Evolutionary conservation across 2,113 vertebrate species (phyloP).

Genomic region (Aspidoscelis tigris): DNA sequence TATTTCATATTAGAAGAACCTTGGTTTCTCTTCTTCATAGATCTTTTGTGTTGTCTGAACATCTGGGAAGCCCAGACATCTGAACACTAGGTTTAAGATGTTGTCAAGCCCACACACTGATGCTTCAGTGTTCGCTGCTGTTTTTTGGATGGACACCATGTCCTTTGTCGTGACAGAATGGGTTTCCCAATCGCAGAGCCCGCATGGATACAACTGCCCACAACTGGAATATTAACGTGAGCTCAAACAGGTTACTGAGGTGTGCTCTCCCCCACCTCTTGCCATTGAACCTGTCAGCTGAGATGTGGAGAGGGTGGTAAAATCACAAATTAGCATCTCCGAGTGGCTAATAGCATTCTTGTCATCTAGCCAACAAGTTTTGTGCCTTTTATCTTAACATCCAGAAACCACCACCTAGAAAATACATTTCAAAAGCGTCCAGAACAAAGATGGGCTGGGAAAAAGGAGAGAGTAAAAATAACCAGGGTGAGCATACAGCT

Average conservation of each 20-base stretch:
- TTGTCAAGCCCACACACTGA: too few relatives aligned
- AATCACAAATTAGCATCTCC: too few relatives aligned
- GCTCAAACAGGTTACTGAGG: too few relatives aligned
- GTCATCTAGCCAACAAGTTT: not conserved
- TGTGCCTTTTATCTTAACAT: not conserved
- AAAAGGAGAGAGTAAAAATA: not conserved
- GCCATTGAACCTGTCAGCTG: too few relatives aligned
- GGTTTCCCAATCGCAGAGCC: not conserved
- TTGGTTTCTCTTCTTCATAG: too few relatives aligned
- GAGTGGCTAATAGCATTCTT: not conserved
- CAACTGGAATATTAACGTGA: not conserved
- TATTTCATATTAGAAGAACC: too few relatives aligned
- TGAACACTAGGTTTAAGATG: not conserved
- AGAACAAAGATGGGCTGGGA: not conserved
- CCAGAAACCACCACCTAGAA: not conserved
- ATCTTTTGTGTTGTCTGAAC: too few relatives aligned
- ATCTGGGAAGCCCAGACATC: not conserved
- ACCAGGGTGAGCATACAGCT: too few relatives aligned
- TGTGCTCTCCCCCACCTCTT: too few relatives aligned
- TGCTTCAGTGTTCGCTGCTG: not conserved
- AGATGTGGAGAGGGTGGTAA: too few relatives aligned
- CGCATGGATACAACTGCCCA: not conserved
- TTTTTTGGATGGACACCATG: not conserved
- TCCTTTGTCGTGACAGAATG: not conserved
- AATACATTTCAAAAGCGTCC: not conserved